Evolutionary conservation across 2,113 vertebrate genomes (phyloP), one percentile per base, ranked within the genome.

Genomic region (Dipodomys spectabilis): DNA sequence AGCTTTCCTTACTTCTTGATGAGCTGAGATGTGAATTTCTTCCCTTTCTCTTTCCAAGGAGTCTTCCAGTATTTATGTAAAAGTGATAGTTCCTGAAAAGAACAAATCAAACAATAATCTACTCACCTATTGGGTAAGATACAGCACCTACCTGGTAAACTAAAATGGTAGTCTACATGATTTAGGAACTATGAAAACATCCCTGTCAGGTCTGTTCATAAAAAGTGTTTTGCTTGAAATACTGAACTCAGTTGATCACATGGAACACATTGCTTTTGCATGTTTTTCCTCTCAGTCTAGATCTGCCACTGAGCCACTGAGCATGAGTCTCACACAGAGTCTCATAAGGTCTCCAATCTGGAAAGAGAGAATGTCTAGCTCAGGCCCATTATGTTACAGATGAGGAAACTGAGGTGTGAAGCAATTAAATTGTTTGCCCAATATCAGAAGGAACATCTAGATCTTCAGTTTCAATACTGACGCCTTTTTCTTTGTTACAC

Each of bases 351-450:
- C 25, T 81, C 68, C 86, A 94, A 32, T 30, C 5, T 18, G 19
- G 68, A 92, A 86, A 94, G 13, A 87, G 28, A 95, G 74, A 91
- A 77, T 39, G 73, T 77, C 69, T 91, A 44, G 35, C 75, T 91
- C 71, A 68, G 62, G 3, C 27, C 87, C 57, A 64, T 82, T 86
- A 65, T 44, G n/a, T 78, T 64, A 94, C 11, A 85, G 65, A 89
- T 86, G 68, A 94, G 6, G 30, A 95, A 94, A 96, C 28, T n/a
- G 39, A 92, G 69, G 18, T 11, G 30, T 82, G 19, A 91, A 92
- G 35, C n/a, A 18, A 89, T 94, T 75, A 86, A 90, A n/a, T 30
- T 2, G 20, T 10, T 77, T 82, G 19, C 45, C 45, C 67, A 72
- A 23, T 16, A 30, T 44, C n/a, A 35, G 11, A 9, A 84, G 74